phyloP scores from a whole-genome alignment of 2,888 invertebrate species.

The Acanthoscelides obtectus region DNA sequence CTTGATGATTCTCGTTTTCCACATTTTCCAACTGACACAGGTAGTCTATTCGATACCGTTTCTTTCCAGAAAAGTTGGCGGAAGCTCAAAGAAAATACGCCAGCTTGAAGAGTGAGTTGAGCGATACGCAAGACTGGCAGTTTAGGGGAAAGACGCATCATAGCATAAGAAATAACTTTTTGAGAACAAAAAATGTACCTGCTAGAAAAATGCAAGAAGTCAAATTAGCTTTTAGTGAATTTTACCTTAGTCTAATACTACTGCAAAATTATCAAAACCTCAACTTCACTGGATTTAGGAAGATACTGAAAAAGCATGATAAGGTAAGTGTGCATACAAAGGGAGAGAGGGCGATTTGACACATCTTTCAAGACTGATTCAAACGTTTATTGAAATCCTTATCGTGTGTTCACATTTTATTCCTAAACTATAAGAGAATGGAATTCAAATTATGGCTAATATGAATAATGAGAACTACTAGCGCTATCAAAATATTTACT shows the following conservation, averaged over 20 bases:
- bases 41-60: too few species aligned
- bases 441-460: too few species aligned
- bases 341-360: too few species aligned
- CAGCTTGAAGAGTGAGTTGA: conserved; percentile 82
- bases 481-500: too few species aligned
- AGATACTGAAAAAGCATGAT: conserved; percentile 98
- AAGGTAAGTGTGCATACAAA: conserved; percentile 60
- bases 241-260: conserved; percentile 92
- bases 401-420: too few species aligned
- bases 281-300: conserved; percentile 97
- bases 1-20: too few species aligned
- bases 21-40: too few species aligned
- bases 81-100: conserved; percentile 89
- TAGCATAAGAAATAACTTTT: conserved; percentile 39
- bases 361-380: too few species aligned
- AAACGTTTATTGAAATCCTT: too few species aligned
- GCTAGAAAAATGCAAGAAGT: conserved; percentile 85
- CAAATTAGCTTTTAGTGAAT: conserved; percentile 97
- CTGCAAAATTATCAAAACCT: conserved; percentile 98
- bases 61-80: conserved; percentile 29
- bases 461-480: too few species aligned
- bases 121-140: conserved; percentile 42
- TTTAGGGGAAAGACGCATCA: conserved; percentile 36
- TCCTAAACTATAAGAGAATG: too few species aligned
- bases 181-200: conserved; percentile 49